phyloP scores from a whole-genome alignment of 2,113 vertebrate genomes.

The Coptodon bakossiorum region DNA sequence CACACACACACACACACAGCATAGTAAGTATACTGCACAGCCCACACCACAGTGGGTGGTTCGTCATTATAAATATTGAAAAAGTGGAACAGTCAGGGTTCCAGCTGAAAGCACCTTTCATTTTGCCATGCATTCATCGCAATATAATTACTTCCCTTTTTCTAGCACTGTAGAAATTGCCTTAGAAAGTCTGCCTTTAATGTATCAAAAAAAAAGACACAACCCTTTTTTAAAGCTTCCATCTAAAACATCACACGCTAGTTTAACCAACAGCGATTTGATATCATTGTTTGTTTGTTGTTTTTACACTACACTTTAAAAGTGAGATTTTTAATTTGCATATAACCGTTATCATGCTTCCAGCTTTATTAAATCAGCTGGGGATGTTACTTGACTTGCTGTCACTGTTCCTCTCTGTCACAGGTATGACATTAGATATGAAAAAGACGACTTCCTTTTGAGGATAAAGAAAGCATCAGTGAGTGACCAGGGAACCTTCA shows the following conservation, averaged over 20 bases:
- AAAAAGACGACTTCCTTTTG: conserved; percentile 91
- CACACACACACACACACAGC: not conserved
- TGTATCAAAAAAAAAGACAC: conserved; percentile 42
- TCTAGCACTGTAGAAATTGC: conserved; percentile 48
- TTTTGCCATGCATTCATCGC: conserved; percentile 64
- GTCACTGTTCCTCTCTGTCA: not conserved
- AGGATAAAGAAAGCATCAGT: conserved; percentile 87
- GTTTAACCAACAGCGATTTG: not conserved
- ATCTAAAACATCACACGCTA: conserved; percentile 6
- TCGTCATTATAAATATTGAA: conserved; percentile 70
- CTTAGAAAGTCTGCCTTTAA: conserved; percentile 45
- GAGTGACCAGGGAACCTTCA: conserved; percentile 87
- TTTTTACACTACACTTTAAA: not conserved
- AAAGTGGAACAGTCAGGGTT: conserved; percentile 66
- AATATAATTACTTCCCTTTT: conserved; percentile 58
- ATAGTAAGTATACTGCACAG: not conserved
- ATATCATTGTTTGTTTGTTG: not conserved
- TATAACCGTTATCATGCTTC: not conserved
- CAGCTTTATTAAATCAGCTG: not conserved
- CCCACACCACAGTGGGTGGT: conserved; percentile 52
- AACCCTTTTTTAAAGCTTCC: conserved; percentile 26
- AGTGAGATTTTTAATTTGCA: not conserved
- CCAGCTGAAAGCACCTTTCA: conserved; percentile 71
- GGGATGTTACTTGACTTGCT: not conserved
- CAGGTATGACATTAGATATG: conserved; percentile 94